phyloP scores from a whole-genome alignment of 2,113 vertebrate genomes.

The Nannobrachium achirus region DNA sequence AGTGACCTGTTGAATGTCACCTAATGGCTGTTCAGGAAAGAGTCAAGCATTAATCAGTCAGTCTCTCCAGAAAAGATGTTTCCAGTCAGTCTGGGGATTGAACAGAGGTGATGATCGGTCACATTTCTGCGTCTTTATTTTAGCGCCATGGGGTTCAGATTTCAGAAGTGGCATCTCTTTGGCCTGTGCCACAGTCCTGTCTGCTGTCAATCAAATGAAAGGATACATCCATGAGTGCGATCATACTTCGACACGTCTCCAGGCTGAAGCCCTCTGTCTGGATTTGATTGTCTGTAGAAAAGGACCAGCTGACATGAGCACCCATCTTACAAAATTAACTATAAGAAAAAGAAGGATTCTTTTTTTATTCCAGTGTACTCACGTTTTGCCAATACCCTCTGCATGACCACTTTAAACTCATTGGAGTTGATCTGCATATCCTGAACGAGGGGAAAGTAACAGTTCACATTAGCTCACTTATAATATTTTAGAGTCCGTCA shows the following conservation, averaged over 20 bases:
- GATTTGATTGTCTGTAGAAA: conserved; percentile 84
- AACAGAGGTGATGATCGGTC: too few species aligned
- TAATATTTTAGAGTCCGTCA: neutral
- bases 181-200: neutral
- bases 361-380: conserved; percentile 55
- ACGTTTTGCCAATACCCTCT: conserved; percentile 89
- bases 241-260: conserved; percentile 98
- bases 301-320: neutral
- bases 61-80: too few species aligned
- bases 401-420: conserved; percentile 92
- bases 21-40: too few species aligned
- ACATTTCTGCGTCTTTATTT: too few species aligned
- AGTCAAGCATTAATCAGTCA: too few species aligned
- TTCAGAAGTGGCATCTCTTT: too few species aligned
- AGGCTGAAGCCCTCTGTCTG: conserved; percentile 90
- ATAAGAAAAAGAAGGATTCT: neutral
- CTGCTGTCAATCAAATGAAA: conserved; percentile 36
- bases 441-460: conserved; percentile 70
- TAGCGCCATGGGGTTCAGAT: too few species aligned
- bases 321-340: neutral
- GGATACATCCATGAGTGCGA: conserved; percentile 99
- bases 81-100: too few species aligned
- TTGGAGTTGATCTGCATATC: conserved; percentile 96
- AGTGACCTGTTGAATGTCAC: too few species aligned
- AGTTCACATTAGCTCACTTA: neutral